Evolutionary conservation across 2,113 vertebrate genomes (phyloP), one percentile per base, ranked within the genome.

Genomic region (Ranitomeya variabilis): DNA sequence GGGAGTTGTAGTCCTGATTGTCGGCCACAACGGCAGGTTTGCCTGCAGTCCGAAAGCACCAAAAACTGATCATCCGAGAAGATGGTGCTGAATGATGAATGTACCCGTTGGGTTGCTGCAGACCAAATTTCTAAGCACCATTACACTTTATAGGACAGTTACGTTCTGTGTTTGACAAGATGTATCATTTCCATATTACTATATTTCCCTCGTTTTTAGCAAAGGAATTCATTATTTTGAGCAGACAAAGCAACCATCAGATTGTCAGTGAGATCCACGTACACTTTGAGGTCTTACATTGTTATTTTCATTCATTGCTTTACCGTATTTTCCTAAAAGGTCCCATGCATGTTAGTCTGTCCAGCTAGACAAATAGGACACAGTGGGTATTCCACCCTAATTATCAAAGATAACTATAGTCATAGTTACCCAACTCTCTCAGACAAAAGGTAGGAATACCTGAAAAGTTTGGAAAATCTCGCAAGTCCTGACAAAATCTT

Each of bases 121-220:
- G 66, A 85, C 21, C 69, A 74, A 45, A 60, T 31, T 57, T 21
- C 54, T 74, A 71, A 76, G 83, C 26, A 37, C 83, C 55, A 59
- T 45, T 59, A 54, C 52, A 85, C 76, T 74, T 74, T 76, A 57
- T 85, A 76, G n/a, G 14, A 37, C n/a, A 26, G 55, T 37, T 45
- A 16, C 21, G 54, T 51, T 74, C 69, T 21, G 54, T 62, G 14
- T 37, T 52, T 85, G 64, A 67, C 31, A 83, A 67, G 45, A 71
- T 71, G n/a, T 85, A 73, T 54, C 51, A 73, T 85, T 26, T 71
- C n/a, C 21, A 54, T 54, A 85, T 23, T 18, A 16, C 51, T 55
- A 23, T 85, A 59, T 78, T 45, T n/a, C 62, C 51, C 62, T 7
- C 4, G 37, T 26, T 64, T 31, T 26, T 54, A 64, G 81, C 11